Conservation (phyloP, 2,797 vertebrate species). For the Poeciliopsis turneri region DNA sequence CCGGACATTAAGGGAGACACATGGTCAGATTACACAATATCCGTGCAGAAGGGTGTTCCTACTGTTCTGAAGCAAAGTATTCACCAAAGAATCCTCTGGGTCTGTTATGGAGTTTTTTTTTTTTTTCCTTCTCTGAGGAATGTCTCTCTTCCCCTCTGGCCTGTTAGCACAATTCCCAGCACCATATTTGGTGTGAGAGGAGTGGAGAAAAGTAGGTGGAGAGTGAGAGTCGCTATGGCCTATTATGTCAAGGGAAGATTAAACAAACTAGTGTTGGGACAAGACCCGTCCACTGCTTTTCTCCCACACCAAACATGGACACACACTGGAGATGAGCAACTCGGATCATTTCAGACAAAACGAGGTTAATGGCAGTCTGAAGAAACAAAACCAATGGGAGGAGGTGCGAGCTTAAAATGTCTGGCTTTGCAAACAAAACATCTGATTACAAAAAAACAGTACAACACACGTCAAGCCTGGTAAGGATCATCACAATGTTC, state of each 20-base stretch:
- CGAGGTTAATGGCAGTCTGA: slow-evolving; percentile 55
- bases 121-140: slow-evolving; percentile 78
- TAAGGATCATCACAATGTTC: slow-evolving; percentile 26
- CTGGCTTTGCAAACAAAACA: slow-evolving; percentile 10
- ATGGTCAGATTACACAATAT: slow-evolving; percentile 38
- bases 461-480: slow-evolving; percentile 47
- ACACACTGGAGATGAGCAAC: slow-evolving; percentile 57
- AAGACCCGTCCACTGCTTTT: slow-evolving; percentile 50
- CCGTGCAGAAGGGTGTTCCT: slow-evolving; percentile 6
- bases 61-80: slow-evolving; percentile 34
- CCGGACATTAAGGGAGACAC: slow-evolving; percentile 6
- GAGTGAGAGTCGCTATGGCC: slow-evolving; percentile 60
- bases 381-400: slow-evolving; percentile 28
- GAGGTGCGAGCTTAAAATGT: slow-evolving; percentile 20
- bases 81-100: slow-evolving; percentile 40
- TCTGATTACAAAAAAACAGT: slow-evolving; percentile 41
- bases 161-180: slow-evolving; percentile 72
- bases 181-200: slow-evolving; percentile 87
- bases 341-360: slow-evolving; percentile 63
- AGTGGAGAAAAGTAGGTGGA: slow-evolving; percentile 76
- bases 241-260: slow-evolving; percentile 75
- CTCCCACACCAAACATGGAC: slow-evolving; percentile 76
- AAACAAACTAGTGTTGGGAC: slow-evolving; percentile 73
- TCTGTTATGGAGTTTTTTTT: slow-evolving; percentile 68
- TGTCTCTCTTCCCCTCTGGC: slow-evolving; percentile 80